Percentiles rank a stretch among this genome's conserved stretches.
Evolutionary conservation across 2,113 vertebrate species (phyloP).

Genomic region (Nematolebias whitei): DNA sequence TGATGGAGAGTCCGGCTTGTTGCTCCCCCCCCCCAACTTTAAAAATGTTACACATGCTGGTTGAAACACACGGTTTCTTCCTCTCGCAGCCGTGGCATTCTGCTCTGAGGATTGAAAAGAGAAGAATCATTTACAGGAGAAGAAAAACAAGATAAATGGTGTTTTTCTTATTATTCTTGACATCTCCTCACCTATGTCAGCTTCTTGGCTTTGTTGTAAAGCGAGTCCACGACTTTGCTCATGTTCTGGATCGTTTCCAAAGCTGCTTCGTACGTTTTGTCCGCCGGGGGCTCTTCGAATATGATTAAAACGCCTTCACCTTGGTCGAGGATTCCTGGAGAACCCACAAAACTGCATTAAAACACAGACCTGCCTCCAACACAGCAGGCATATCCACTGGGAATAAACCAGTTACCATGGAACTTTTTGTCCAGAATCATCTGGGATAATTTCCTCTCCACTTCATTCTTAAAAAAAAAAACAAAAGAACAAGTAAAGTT

Average conservation of each 20-base stretch:
- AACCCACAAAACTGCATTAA: background rate
- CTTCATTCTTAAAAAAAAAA: constrained; percentile 84
- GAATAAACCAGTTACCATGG: constrained; percentile 83
- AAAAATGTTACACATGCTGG: constrained; percentile 92
- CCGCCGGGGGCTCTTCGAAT: constrained; percentile 97
- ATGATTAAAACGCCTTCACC: constrained; percentile 98
- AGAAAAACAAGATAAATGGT: background rate
- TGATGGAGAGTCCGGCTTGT: constrained; percentile 85
- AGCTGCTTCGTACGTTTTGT: constrained; percentile 98
- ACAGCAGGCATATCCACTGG: no score
- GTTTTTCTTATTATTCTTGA: background rate
- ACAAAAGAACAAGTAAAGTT: background rate
- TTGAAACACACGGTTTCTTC: constrained; percentile 94
- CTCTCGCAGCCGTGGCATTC: constrained; percentile 80
- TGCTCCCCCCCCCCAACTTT: constrained; percentile 69
- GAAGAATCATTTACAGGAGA: background rate
- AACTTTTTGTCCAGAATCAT: constrained; percentile 99
- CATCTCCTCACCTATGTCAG: constrained; percentile 93
- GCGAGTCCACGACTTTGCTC: constrained; percentile 99
- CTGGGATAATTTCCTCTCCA: constrained; percentile 98
- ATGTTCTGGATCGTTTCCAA: constrained; percentile 99
- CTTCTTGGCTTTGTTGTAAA: constrained; percentile 99
- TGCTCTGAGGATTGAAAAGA: constrained; percentile 80
- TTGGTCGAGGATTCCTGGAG: constrained; percentile 95
- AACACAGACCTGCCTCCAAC: background rate